Evolutionary conservation across 2,113 vertebrate genomes (phyloP).

Genomic region (Myanophis thanlyinensis): DNA sequence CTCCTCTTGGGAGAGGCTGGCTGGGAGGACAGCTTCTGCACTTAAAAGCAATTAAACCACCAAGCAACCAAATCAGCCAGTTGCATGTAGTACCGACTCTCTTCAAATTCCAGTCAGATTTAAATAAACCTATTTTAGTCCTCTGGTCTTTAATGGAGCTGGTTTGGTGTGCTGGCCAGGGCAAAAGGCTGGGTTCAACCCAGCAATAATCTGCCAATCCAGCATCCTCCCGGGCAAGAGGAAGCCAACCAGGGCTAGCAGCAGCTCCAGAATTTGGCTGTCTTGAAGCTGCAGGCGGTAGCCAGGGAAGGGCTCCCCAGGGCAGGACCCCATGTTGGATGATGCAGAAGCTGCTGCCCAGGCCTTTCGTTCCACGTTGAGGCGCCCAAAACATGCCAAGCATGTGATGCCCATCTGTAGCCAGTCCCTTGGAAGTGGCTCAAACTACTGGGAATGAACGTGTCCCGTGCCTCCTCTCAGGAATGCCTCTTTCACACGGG

Average conservation of each 20-base stretch:
- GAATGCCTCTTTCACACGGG: too few species aligned
- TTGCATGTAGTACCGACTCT: not conserved
- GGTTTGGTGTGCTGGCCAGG: not conserved
- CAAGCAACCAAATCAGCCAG: not conserved
- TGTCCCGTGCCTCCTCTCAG: not conserved
- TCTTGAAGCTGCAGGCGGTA: not conserved
- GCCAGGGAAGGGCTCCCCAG: not conserved
- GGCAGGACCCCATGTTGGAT: not conserved
- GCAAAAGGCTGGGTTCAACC: not conserved
- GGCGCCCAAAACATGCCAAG: not conserved
- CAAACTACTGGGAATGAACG: not conserved
- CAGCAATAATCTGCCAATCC: not conserved
- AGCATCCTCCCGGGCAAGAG: not conserved
- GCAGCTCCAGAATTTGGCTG: not conserved
- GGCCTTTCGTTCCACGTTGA: not conserved
- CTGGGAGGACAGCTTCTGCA: too few species aligned
- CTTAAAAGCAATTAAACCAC: not conserved
- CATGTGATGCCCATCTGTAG: not conserved
- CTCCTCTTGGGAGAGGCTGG: too few species aligned
- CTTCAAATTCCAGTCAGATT: not conserved
- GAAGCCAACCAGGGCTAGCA: too few species aligned
- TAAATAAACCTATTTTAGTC: not conserved
- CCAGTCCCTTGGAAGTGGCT: not conserved
- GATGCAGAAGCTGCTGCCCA: not conserved
- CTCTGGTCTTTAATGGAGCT: not conserved